Evolutionary conservation across 2,797 vertebrate species (phyloP).

Genomic region (Hyperoplus immaculatus): DNA sequence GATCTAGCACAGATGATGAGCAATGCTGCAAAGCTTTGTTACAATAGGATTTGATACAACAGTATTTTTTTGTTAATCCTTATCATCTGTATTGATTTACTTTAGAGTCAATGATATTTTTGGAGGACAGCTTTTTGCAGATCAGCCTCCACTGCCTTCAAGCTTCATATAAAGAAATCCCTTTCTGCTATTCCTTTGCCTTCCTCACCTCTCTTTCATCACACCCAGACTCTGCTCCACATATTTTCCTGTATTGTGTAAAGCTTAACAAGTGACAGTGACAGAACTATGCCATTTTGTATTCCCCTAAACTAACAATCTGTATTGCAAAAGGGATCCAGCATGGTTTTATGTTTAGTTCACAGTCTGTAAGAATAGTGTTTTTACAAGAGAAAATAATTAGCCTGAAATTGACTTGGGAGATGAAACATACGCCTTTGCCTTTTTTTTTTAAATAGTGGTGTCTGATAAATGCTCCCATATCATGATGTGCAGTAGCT

Average conservation of each 20-base stretch:
- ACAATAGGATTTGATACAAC: conserved; percentile 4
- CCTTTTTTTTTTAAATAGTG: not conserved
- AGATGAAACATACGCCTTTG: not conserved
- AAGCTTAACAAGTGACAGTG: conserved; percentile 42
- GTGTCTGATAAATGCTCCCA: conserved; percentile 12
- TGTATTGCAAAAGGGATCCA: conserved; percentile 26
- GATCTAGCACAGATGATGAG: conserved; percentile 4
- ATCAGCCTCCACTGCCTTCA: conserved; percentile 27
- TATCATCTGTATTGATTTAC: conserved; percentile 27
- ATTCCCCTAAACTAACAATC: conserved; percentile 33
- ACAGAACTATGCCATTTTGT: conserved; percentile 51
- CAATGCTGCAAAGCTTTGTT: not conserved
- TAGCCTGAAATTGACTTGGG: not conserved
- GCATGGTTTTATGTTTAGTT: not conserved
- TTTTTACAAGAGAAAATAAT: conserved; percentile 24
- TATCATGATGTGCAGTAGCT: conserved; percentile 11
- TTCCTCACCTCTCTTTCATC: conserved; percentile 32
- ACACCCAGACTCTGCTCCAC: conserved; percentile 24
- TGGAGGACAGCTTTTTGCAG: conserved; percentile 9
- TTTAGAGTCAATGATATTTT: conserved; percentile 12
- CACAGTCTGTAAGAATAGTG: not conserved
- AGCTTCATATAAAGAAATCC: conserved; percentile 25
- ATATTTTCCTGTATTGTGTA: conserved; percentile 44
- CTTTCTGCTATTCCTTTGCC: conserved; percentile 8
- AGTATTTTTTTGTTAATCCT: conserved; percentile 10